Conservation (phyloP, 2,113 vertebrate genomes). For the Cyprinus carpio region DNA sequence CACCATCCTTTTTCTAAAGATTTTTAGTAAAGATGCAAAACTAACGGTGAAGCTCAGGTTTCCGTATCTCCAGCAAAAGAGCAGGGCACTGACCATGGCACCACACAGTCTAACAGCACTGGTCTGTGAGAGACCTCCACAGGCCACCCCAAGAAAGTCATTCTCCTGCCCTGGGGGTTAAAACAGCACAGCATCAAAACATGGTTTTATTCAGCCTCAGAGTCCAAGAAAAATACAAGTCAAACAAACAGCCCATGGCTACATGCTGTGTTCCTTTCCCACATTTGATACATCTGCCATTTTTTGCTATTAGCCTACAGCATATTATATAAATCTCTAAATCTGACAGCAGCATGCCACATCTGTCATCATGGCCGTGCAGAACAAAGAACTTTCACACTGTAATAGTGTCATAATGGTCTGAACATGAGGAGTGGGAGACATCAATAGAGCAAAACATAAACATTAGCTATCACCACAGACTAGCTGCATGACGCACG, state of each 20-base stretch:
- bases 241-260: slow-evolving; percentile 44
- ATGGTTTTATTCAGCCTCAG: slow-evolving; percentile 46
- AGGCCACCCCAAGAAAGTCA: slow-evolving; percentile 36
- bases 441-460: slow-evolving; percentile 5
- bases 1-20: not conserved
- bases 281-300: slow-evolving; percentile 39
- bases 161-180: slow-evolving; percentile 60
- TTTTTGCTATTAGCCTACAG: not conserved
- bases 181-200: slow-evolving; percentile 61
- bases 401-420: not conserved
- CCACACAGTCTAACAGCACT: slow-evolving; percentile 42
- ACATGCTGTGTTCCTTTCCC: slow-evolving; percentile 38
- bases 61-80: not conserved
- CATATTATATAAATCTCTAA: not conserved
- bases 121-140: slow-evolving; percentile 34
- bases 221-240: slow-evolving; percentile 62
- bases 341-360: not conserved
- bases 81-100: slow-evolving; percentile 13
- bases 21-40: not conserved
- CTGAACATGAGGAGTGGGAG: not conserved
- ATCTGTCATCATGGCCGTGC: not conserved
- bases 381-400: slow-evolving; percentile 1
- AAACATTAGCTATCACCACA: slow-evolving; percentile 13
- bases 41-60: not conserved
- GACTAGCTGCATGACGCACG: not conserved